phyloP scores from a whole-genome alignment of 2,888 invertebrate species.

The Aleiodes leptofemur region DNA sequence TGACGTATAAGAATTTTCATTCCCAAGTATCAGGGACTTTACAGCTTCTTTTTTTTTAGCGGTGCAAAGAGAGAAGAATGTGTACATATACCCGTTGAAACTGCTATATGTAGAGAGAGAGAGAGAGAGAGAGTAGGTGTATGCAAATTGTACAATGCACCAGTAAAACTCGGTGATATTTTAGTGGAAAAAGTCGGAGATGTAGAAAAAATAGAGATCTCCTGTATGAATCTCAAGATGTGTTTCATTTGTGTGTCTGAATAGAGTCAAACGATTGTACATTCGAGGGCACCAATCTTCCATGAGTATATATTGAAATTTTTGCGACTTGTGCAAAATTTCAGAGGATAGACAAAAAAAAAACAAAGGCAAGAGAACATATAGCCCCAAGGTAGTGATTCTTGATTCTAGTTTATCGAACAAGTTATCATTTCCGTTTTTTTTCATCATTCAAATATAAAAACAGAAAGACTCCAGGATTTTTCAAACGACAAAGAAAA shows the following conservation, averaged over 20 bases:
- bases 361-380: not conserved
- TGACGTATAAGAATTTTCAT: not conserved
- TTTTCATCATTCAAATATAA: not conserved
- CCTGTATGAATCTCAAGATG: conserved; percentile 9
- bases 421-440: not conserved
- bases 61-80: too few relatives aligned
- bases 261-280: conserved; percentile 16
- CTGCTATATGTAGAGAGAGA: conserved; percentile 15
- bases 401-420: not conserved
- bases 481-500: not conserved
- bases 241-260: conserved; percentile 20
- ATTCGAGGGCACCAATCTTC: conserved; percentile 28
- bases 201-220: conserved; percentile 14
- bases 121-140: conserved; percentile 9
- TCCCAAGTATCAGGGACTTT: conserved; percentile 23
- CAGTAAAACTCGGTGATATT: conserved; percentile 12
- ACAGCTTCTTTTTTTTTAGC: not conserved
- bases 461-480: not conserved
- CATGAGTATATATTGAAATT: conserved; percentile 1
- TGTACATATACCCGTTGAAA: not conserved
- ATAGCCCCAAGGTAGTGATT: not conserved
- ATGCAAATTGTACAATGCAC: conserved; percentile 28
- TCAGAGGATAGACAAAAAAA: not conserved
- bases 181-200: conserved; percentile 3
- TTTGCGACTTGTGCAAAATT: not conserved